These are phyloP conservation scores for Aphelinus atriplicis DNA, from an alignment of 1,140 invertebrate species.

Conservation along the genomic window DNA sequence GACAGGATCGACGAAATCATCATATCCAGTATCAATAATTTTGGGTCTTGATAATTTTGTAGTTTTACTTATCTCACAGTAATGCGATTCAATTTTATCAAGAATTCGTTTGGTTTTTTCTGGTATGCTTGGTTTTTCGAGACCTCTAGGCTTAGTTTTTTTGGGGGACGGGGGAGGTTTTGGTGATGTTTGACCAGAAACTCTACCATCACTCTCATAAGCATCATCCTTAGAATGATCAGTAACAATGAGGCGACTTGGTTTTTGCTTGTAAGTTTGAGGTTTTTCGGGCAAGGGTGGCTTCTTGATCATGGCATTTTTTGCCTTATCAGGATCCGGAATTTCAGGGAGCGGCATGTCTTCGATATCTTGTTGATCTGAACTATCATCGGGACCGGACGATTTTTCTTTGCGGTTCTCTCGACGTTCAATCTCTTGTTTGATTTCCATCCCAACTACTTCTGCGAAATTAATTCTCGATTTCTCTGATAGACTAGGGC, in stretches of 20 bases:
- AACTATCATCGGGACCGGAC: conserved; percentile 54
- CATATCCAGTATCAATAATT: conserved; percentile 63
- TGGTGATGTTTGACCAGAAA: conserved; percentile 34
- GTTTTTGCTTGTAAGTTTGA: conserved; percentile 12
- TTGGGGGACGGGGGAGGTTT: conserved; percentile 46
- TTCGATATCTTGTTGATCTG: conserved; percentile 63
- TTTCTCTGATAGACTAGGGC: conserved; percentile 42
- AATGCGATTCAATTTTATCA: conserved; percentile 62
- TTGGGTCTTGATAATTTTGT: conserved; percentile 56
- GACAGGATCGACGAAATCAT: conserved; percentile 64
- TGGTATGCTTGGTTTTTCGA: conserved; percentile 62
- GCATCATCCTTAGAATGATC: conserved; percentile 36
- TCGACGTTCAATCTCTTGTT: conserved; percentile 55
- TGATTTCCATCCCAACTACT: conserved; percentile 59
- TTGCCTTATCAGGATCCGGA: conserved; percentile 43
- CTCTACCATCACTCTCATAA: conserved; percentile 39
- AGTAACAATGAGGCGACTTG: conserved; percentile 31
- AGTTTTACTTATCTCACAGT: conserved; percentile 54
- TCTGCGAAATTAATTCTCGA: conserved; percentile 57
- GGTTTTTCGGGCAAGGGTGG: conserved; percentile 41
- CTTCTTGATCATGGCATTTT: conserved; percentile 24
- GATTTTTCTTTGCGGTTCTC: conserved; percentile 51
- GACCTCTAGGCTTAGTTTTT: conserved; percentile 45
- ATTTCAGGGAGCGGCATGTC: conserved; percentile 63
- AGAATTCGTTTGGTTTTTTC: conserved; percentile 64